Evolutionary conservation across 2,888 invertebrate species (phyloP).

Genomic region (Slavum lentiscoides): DNA sequence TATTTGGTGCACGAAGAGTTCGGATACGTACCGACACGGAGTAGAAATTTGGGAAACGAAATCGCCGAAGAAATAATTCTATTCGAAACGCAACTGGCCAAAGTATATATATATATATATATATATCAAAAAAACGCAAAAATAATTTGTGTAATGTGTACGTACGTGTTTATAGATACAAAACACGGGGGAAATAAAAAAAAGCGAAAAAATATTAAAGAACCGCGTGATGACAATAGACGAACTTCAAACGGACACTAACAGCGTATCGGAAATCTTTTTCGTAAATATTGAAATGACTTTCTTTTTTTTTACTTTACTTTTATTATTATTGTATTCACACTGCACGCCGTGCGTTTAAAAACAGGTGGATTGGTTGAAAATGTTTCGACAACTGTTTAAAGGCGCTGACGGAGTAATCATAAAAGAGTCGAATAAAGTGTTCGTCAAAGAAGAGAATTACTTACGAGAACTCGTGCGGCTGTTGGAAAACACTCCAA

Average conservation of each 20-base stretch:
- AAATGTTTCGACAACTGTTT: conserved; percentile 66
- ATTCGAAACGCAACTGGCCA: conserved; percentile 63
- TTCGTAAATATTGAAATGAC: too few species aligned
- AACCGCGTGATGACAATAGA: conserved; percentile 34
- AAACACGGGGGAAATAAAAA: conserved; percentile 56
- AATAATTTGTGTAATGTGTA: neutral
- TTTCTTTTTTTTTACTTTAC: too few species aligned
- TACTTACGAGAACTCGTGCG: conserved; percentile 62
- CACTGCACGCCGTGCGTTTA: neutral
- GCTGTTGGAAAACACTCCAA: conserved; percentile 58
- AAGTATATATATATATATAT: conserved; percentile 60
- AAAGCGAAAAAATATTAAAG: conserved; percentile 56
- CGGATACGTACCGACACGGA: conserved; percentile 48
- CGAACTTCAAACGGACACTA: conserved; percentile 17
- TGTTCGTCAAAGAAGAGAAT: conserved; percentile 70
- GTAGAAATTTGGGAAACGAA: conserved; percentile 39
- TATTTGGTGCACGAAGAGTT: conserved; percentile 56
- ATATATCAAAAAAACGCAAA: neutral
- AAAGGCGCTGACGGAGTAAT: conserved; percentile 64
- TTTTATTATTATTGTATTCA: neutral
- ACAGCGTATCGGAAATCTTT: neutral
- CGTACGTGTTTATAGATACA: conserved; percentile 4
- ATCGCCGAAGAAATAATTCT: conserved; percentile 61
- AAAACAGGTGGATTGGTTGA: conserved; percentile 69
- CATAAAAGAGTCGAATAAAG: conserved; percentile 64